phyloP scores from a whole-genome alignment of 2,113 vertebrate species.

The Rhinichthys klamathensis region DNA sequence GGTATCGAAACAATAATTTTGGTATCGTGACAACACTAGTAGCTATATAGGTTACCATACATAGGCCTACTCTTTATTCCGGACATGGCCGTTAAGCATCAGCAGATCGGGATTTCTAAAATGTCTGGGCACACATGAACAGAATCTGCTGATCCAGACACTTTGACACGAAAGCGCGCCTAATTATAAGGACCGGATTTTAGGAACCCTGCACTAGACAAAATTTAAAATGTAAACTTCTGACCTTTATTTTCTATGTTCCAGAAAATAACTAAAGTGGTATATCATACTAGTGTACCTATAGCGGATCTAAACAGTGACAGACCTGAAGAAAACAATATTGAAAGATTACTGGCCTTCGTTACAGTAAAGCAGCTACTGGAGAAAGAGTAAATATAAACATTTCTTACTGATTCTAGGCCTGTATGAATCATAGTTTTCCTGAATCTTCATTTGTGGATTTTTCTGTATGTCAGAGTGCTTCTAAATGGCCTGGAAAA shows the following conservation, averaged over 20 bases:
- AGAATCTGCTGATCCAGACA: too few relatives aligned
- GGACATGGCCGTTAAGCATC: too few relatives aligned
- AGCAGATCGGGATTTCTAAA: too few relatives aligned
- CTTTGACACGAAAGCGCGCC: too few relatives aligned
- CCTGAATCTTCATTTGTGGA: neutral
- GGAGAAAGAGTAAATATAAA: conserved; percentile 83
- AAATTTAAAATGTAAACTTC: neutral
- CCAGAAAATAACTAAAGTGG: neutral
- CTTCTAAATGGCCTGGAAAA: conserved; percentile 78
- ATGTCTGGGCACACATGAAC: too few relatives aligned
- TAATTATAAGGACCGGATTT: too few relatives aligned
- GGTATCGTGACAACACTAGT: too few relatives aligned
- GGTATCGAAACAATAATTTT: too few relatives aligned
- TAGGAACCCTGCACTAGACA: too few relatives aligned
- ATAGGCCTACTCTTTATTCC: too few relatives aligned
- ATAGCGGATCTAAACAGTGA: conserved; percentile 52
- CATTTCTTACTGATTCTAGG: neutral
- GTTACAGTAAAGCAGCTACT: conserved; percentile 92
- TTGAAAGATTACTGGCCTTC: conserved; percentile 92
- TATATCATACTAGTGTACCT: neutral
- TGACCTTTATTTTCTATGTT: neutral
- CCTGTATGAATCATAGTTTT: neutral
- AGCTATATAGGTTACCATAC: too few relatives aligned
- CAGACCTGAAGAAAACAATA: conserved; percentile 73
- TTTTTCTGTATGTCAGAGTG: conserved; percentile 67